Base-by-base conservation (phyloP, 2,113 vertebrate genomes). In the Notiomystis cincta region DNA sequence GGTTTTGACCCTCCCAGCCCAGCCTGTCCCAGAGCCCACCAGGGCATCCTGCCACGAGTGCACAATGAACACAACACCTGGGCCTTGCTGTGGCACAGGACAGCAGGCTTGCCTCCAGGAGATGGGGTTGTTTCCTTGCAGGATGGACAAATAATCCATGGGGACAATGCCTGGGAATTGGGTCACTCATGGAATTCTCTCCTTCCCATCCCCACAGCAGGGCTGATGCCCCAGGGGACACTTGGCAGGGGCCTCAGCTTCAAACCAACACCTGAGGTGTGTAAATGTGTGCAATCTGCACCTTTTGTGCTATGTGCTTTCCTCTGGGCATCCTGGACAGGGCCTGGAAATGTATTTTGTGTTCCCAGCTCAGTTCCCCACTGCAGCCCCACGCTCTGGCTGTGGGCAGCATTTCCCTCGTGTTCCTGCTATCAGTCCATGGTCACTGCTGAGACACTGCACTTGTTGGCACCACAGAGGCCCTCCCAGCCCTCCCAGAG, bases 381-480 rank as follows among this genome's bases (percentile, higher is more conserved):
- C 24, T 14, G 54, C 38, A 61, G 48, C 71, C 60, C 42, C 35
- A 1, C 27, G 81, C 51, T 66, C 13, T 58, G 40, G 9, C n/a
- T 76, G 40, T 19, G 79, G 42, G 3, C 28, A 80, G 33, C 13
- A 1, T 2, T 69, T 18, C 67, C 45, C 54, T 88, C 33, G 25
- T 8, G 22, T 11, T 40, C 24, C 28, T 38, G 15, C 4, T 19
- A 2, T 2, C 38, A 22, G 28, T 8, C 58, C 20, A 0, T 11
- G 53, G 54, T 53, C 25, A 18, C 48, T 48, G 24, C 3, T 0
- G 3, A 37, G 65, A 5, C 78, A 50, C 9, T 13, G 65, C 24
- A 24, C 7, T 3, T 0, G 1, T 10, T 62, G 50, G 42, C 16
- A 48, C 30, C 38, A 19, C 73, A 72, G 19, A 82, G 48, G 11